phyloP scores from a whole-genome alignment of 1,140 invertebrate species.

The Heterodera schachtii region DNA sequence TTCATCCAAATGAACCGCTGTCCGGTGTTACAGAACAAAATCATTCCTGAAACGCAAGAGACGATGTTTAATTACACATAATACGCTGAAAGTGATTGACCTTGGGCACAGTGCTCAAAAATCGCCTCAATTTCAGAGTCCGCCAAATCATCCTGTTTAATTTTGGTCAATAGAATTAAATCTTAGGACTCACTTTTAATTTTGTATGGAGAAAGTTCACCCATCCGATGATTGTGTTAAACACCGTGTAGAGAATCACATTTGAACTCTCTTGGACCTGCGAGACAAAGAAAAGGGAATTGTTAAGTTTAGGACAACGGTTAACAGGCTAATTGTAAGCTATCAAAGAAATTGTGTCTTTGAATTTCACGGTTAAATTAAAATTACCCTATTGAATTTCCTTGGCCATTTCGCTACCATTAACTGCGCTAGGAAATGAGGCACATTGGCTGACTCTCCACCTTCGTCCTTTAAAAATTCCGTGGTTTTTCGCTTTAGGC shows the following conservation, averaged over 20 bases:
- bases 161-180: slow-evolving; percentile 14
- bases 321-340: too few relatives aligned
- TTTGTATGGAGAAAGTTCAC: slow-evolving; percentile 24
- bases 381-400: slow-evolving; percentile 28
- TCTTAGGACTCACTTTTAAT: slow-evolving; percentile 16
- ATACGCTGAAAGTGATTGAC: not conserved
- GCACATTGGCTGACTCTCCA: slow-evolving; percentile 10
- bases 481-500: not conserved
- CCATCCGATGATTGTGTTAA: slow-evolving; percentile 42
- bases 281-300: too few relatives aligned
- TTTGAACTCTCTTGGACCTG: slow-evolving; percentile 37
- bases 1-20: slow-evolving; percentile 41
- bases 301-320: too few relatives aligned
- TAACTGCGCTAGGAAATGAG: slow-evolving; percentile 40
- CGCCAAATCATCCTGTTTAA: not conserved
- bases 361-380: not conserved
- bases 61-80: not conserved
- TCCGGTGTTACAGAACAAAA: slow-evolving; percentile 31
- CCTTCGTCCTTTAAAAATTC: slow-evolving; percentile 22
- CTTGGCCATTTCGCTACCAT: slow-evolving; percentile 36
- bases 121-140: slow-evolving; percentile 1
- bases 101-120: not conserved
- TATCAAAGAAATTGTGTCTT: too few relatives aligned
- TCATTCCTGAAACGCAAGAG: slow-evolving; percentile 16
- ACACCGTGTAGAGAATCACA: slow-evolving; percentile 32